Evolutionary conservation across 2,888 invertebrate genomes (phyloP).

Genomic region (Ptilodon capucinus): DNA sequence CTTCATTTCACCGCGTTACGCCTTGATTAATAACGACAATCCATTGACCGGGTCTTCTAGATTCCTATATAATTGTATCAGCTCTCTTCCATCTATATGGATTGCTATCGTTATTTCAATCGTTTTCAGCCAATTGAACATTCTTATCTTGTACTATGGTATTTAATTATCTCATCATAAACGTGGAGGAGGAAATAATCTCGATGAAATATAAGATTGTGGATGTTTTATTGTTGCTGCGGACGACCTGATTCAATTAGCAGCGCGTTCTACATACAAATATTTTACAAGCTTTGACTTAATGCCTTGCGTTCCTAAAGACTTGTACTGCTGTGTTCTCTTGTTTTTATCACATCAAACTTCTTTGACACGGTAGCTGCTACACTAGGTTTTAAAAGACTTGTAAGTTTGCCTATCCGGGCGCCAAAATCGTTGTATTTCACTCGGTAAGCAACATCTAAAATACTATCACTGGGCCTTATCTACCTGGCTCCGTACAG

Average conservation of each 20-base stretch:
- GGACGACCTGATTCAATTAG: conserved; percentile 10
- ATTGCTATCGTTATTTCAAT: conserved; percentile 47
- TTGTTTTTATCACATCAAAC: too few relatives aligned
- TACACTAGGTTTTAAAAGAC: too few relatives aligned
- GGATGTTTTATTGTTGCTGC: conserved; percentile 13
- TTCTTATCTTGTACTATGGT: conserved; percentile 41
- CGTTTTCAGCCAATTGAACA: conserved; percentile 37
- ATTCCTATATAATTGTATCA: conserved; percentile 67
- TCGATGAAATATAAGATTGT: conserved; percentile 24
- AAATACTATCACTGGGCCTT: too few relatives aligned
- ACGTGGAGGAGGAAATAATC: conserved; percentile 32
- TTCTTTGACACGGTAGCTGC: too few relatives aligned
- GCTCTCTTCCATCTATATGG: conserved; percentile 54
- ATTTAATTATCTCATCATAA: conserved; percentile 39
- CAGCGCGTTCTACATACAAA: conserved; percentile 4
- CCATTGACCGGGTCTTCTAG: conserved; percentile 64
- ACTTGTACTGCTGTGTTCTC: background rate
- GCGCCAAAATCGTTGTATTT: too few relatives aligned
- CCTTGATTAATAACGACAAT: conserved; percentile 63
- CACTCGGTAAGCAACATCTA: too few relatives aligned
- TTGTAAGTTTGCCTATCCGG: too few relatives aligned
- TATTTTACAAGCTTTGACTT: background rate
- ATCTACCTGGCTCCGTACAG: too few relatives aligned
- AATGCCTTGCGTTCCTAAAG: background rate
- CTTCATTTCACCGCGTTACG: conserved; percentile 45